Evolutionary conservation across 2,113 vertebrate species (phyloP).

Genomic region (Ramphastos sulfuratus): DNA sequence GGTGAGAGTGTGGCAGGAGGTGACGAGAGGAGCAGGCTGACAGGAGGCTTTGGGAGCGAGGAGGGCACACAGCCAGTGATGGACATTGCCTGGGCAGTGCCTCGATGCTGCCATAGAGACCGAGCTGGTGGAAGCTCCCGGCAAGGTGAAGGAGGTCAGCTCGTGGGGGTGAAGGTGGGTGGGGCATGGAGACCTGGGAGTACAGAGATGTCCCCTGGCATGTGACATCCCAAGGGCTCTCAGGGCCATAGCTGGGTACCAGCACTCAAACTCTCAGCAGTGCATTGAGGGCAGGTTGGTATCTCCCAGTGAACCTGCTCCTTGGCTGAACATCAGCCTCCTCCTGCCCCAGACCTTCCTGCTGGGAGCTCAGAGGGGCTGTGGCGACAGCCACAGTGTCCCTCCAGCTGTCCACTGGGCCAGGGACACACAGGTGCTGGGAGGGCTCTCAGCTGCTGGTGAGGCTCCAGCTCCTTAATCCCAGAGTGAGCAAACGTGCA

Average conservation of each 20-base stretch:
- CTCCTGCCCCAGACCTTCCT: not conserved
- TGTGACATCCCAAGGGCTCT: fast-evolving
- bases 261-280: not conserved
- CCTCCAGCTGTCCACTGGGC: not conserved
- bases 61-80: not conserved
- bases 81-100: not conserved
- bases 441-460: not conserved
- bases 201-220: not conserved
- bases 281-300: no score
- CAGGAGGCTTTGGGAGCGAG: not conserved
- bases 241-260: not conserved
- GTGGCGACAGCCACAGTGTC: not conserved
- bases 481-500: fast-evolving
- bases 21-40: not conserved
- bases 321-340: not conserved
- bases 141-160: not conserved
- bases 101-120: not conserved
- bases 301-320: not conserved
- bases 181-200: not conserved
- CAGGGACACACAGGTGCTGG: fast-evolving
- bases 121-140: not conserved
- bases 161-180: fast-evolving
- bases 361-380: not conserved
- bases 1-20: not conserved
- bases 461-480: not conserved